phyloP scores from a whole-genome alignment of 1,140 invertebrate species.

The Cecropterus lyciades region DNA sequence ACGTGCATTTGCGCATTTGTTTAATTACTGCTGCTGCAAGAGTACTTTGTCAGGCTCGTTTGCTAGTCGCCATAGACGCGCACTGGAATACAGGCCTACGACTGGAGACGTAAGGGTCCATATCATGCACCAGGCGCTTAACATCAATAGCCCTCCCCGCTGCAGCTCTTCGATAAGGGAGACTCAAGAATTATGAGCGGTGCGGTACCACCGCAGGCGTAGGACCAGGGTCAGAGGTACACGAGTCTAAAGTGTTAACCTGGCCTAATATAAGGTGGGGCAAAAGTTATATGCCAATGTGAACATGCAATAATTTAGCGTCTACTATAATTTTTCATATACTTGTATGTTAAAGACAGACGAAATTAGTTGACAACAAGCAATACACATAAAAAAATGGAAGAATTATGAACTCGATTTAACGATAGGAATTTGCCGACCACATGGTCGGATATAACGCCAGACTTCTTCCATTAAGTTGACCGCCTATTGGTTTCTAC shows the following conservation, averaged over 20 bases:
- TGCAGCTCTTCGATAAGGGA: constrained; percentile 42
- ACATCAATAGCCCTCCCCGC: constrained; percentile 37
- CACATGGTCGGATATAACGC: no score
- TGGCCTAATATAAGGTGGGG: no score
- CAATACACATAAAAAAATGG: no score
- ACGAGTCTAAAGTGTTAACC: background rate
- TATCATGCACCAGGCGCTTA: constrained; percentile 85
- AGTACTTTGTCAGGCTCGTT: constrained; percentile 89
- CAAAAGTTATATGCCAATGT: no score
- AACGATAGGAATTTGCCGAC: no score
- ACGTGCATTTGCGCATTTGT: constrained; percentile 91
- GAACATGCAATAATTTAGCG: no score
- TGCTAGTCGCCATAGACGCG: constrained; percentile 82
- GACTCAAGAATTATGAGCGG: constrained; percentile 48
- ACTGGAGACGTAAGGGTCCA: constrained; percentile 90
- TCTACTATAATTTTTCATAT: no score
- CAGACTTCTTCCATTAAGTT: no score
- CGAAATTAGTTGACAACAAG: no score
- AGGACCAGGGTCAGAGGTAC: background rate
- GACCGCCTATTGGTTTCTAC: no score
- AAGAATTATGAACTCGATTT: no score
- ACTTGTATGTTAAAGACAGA: no score
- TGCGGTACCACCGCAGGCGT: background rate
- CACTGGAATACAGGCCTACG: constrained; percentile 50
- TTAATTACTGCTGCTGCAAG: constrained; percentile 94